phyloP scores from a whole-genome alignment of 2,113 vertebrate species.

The Eptesicus fuscus region DNA sequence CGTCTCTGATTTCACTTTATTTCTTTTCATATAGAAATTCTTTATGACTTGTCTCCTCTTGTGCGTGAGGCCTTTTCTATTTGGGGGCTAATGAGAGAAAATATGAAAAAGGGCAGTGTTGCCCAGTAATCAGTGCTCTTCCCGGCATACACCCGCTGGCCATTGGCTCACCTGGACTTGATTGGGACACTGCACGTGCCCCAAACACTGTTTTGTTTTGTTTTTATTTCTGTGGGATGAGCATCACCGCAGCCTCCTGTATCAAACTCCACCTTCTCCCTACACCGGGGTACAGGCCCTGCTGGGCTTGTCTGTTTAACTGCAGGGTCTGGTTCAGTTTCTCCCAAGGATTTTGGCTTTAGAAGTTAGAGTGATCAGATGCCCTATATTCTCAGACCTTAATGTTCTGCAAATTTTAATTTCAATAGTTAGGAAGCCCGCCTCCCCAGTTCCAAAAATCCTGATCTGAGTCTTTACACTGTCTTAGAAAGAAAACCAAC shows the following conservation, averaged over 20 bases:
- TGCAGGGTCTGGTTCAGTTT: not conserved
- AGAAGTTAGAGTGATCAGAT: not conserved
- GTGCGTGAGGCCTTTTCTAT: slow-evolving; percentile 54
- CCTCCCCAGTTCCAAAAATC: not conserved
- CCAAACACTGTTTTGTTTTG: not conserved
- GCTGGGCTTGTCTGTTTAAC: not conserved
- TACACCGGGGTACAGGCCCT: rapidly evolving
- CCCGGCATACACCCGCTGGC: rapidly evolving
- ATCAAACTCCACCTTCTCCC: not conserved
- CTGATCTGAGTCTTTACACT: not conserved
- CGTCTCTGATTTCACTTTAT: slow-evolving; percentile 62
- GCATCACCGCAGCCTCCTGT: not conserved
- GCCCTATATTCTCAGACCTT: not conserved
- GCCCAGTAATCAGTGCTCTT: not conserved
- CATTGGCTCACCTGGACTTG: not conserved
- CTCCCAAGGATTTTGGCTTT: not conserved
- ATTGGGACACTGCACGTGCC: not conserved
- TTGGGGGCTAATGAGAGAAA: slow-evolving; percentile 57
- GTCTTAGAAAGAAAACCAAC: not conserved
- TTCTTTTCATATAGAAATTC: slow-evolving; percentile 71
- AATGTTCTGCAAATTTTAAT: not conserved
- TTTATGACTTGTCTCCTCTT: slow-evolving; percentile 71
- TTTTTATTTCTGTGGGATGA: not conserved
- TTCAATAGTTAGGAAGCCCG: not conserved
- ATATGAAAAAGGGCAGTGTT: not conserved